Evolutionary conservation across 2,888 invertebrate genomes (phyloP), one percentile per base, ranked within the genome.

Genomic region (Phortica magna): DNA sequence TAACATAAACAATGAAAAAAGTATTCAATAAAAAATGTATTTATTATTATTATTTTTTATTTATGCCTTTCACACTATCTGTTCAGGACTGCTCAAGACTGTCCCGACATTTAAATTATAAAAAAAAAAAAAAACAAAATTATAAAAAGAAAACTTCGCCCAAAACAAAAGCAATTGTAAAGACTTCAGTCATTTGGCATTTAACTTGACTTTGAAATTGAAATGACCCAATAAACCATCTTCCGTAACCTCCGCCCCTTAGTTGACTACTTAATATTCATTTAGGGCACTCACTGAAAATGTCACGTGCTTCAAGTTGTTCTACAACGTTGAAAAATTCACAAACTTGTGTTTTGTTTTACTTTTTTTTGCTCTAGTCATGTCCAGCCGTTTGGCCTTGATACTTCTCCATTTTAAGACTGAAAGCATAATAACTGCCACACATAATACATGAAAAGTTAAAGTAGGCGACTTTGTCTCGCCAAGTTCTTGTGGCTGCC

Each of bases 371-470:
- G 31, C 31, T 31, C 2, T 31, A 4, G 2, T 31, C 31, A 42
- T 68, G 68, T 31, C 68, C 68, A 68, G 68, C 68, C 65, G 14
- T 19, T 22, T 68, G 68, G 68, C 74, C 74, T 75, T 75, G 74
- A 9, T 59, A 59, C 57, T 31, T 31, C 31, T 74, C n/a, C 67
- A 53, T 74, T 43, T 61, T 14, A 5, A 22, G 12, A 64, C 17
- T 48, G n/a, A 73, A 59, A 73, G 42, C 57, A 57, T 41, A 73
- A 59, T 59, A 48, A 48, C 9, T 48, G 14, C 48, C 10, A 12
- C 48, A 48, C 48, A 48, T 48, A 48, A 48, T 48, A 48, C 10
- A 48, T n/a, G n/a, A 53, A 9, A 14, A 7, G 67, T 48, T 9
- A 48, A 12, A 12, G 48, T 2, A 48, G 9, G 14, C 48, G 9